Percentiles rank a stretch among this genome's conserved stretches.
phyloP scores from a whole-genome alignment of 2,888 invertebrate species.

The Hypena proboscidalis region DNA sequence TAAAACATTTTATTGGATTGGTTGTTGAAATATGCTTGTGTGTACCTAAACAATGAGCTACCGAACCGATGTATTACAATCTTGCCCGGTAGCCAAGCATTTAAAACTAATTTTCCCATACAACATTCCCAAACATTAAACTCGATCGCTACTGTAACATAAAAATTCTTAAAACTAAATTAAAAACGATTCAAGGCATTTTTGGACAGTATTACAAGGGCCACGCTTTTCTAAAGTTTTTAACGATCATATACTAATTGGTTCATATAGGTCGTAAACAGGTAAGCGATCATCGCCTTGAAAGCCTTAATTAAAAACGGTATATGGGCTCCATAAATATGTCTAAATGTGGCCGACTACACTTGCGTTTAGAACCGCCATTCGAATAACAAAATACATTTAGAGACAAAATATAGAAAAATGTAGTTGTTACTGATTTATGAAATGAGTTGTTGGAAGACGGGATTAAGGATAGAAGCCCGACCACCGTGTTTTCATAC shows the following conservation, averaged over 20 bases:
- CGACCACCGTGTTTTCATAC: too few relatives aligned
- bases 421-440: too few relatives aligned
- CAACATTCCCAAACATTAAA: slow-evolving; percentile 9
- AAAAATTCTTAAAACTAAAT: slow-evolving; percentile 14
- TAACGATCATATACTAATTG: slow-evolving; percentile 36
- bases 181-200: too few relatives aligned
- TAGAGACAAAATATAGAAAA: too few relatives aligned
- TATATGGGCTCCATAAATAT: slow-evolving; percentile 76
- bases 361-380: slow-evolving; percentile 45
- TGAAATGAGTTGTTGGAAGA: too few relatives aligned
- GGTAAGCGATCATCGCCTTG: slow-evolving; percentile 66
- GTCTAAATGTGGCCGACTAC: slow-evolving; percentile 60
- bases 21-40: too few relatives aligned
- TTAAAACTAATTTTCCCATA: slow-evolving; percentile 10
- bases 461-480: too few relatives aligned
- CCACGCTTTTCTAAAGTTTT: slow-evolving; percentile 16
- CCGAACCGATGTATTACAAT: too few relatives aligned
- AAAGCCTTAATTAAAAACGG: slow-evolving; percentile 80
- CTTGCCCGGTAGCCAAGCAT: slow-evolving; percentile 5
- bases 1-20: too few relatives aligned
- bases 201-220: slow-evolving; percentile 14
- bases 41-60: too few relatives aligned
- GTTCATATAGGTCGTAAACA: slow-evolving; percentile 50
- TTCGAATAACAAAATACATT: too few relatives aligned
- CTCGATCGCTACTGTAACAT: slow-evolving; percentile 13